Conservation (phyloP, 2,113 vertebrate species). For the Acinonyx jubatus region DNA sequence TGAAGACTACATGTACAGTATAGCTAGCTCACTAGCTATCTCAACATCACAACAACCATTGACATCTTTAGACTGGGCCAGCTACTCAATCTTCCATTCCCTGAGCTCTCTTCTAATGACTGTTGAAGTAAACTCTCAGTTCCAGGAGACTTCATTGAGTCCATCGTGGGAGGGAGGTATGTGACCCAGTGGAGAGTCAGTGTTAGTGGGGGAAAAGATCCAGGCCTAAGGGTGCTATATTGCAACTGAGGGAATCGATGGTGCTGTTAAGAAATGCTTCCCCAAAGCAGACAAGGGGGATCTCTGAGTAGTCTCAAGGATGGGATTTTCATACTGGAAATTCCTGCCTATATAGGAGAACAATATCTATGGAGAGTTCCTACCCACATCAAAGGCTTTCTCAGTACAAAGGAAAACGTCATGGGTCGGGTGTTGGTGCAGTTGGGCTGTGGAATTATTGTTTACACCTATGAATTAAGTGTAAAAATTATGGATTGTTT, state of each 20-base stretch:
- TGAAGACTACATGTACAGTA: not conserved
- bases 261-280: not conserved
- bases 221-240: not conserved
- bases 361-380: not conserved
- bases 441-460: not conserved
- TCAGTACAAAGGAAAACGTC: not conserved
- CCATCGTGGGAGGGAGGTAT: not conserved
- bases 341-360: not conserved
- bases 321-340: not conserved
- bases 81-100: not conserved
- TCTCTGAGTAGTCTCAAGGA: not conserved
- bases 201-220: not conserved
- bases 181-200: not conserved
- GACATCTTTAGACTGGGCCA: not conserved
- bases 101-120: not conserved
- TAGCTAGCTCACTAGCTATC: not conserved
- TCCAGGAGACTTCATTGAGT: not conserved
- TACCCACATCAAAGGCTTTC: not conserved
- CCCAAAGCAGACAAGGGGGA: not conserved
- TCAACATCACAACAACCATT: not conserved
- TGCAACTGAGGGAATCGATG: not conserved
- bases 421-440: not conserved
- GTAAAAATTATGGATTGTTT: not conserved
- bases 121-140: not conserved
- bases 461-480: not conserved